phyloP scores from a whole-genome alignment of 2,888 invertebrate species.

The Polietes domitor region DNA sequence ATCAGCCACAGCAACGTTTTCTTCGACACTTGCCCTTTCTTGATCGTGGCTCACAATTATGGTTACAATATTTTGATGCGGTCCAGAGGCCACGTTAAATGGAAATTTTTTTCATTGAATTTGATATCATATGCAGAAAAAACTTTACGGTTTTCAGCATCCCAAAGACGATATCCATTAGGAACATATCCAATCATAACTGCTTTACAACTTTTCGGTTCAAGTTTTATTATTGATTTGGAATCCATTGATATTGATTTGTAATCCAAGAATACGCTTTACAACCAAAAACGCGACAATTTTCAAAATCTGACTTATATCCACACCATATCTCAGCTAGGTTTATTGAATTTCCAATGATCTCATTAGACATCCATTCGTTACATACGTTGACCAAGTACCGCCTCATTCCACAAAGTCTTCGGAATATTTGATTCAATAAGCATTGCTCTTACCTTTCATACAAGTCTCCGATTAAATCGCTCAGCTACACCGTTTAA shows the following conservation, averaged over 20 bases:
- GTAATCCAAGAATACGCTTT: conserved; percentile 45
- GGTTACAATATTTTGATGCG: too few species aligned
- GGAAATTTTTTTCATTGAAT: too few species aligned
- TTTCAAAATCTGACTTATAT: conserved; percentile 25
- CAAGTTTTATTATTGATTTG: neutral
- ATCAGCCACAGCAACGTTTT: neutral
- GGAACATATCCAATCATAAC: too few species aligned
- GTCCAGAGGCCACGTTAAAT: too few species aligned
- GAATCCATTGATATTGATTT: conserved; percentile 15
- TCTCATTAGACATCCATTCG: conserved; percentile 47
- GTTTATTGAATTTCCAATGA: conserved; percentile 11
- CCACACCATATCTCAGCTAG: conserved; percentile 38
- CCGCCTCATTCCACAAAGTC: conserved; percentile 41
- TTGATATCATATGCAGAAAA: too few species aligned
- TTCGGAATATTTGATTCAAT: too few species aligned
- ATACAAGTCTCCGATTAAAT: too few species aligned
- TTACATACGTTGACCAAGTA: conserved; percentile 25
- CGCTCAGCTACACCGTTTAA: too few species aligned
- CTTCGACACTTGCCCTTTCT: neutral
- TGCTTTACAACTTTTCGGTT: neutral
- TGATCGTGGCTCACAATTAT: too few species aligned
- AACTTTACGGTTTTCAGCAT: too few species aligned
- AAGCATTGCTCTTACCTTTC: too few species aligned
- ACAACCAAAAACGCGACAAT: conserved; percentile 27
- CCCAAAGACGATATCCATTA: too few species aligned